Base-by-base conservation (phyloP, 2,113 vertebrate species). In the Phoxinus phoxinus region DNA sequence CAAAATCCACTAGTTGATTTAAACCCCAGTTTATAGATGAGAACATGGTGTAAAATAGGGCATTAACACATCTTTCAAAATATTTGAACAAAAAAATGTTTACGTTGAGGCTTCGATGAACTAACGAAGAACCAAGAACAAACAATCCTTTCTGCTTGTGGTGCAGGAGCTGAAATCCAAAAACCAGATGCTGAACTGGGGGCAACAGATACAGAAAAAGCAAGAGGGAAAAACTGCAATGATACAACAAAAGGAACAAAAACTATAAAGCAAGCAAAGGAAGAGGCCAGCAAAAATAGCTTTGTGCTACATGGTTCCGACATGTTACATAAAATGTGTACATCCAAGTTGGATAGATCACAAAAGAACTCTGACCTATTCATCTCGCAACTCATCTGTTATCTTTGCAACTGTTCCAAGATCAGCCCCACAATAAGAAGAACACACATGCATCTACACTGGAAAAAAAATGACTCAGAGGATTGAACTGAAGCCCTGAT, bases 121-220 rank as follows among this genome's bases (percentile, higher is more conserved):
- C 71, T 23, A 67, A 75, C 15, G n/a, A 0, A 82, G 37, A 88
- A 67, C n/a, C 74, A 74, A 86, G n/a, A 53, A 72, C 84, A 86
- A 83, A 83, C 73, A 65, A 61, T 48, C 6, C 63, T 85, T 85
- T 85, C 61, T 85, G 56, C 83, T 17, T 44, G 61, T 78, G 35
- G 17, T 73, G 17, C 21, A 85, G 27, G 11, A 58, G 17, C 74
- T 58, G 59, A 84, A 84, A 88, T 84, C 46, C 48, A 21, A 32
- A 67, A 74, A 81, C 58, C 84, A 86, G 25, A 65, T 67, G 37
- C 56, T 65, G 35, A 46, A 30, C 44, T 30, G 77, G 84, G 32
- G 75, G 10, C 80, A 71, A 83, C 48, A 59, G 4, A 75, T 46
- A 76, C 48, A 27, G 41, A 37, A 13, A 67, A 21, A 85, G 25